A percentile compares a stretch with the other conserved stretches of the same genome.
phyloP scores from a whole-genome alignment of 2,888 invertebrate genomes.

The Philereme transversata region DNA sequence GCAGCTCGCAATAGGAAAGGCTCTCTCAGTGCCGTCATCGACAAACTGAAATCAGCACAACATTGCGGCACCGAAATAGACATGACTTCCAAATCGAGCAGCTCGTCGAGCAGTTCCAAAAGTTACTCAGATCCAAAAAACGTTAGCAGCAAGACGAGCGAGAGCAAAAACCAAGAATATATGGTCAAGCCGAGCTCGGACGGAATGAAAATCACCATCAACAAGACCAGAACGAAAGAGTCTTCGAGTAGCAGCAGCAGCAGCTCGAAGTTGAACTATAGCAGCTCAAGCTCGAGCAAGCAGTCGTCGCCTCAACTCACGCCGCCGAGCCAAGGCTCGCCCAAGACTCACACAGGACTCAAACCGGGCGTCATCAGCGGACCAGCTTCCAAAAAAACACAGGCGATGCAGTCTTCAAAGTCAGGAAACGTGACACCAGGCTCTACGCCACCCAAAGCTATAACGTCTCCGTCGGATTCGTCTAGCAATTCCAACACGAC shows the following conservation, averaged over 20 bases:
- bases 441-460: slow-evolving; percentile 76
- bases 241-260: slow-evolving; percentile 78
- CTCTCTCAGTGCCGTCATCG: slow-evolving; percentile 93
- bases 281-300: slow-evolving; percentile 73
- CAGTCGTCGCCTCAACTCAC: slow-evolving; percentile 77
- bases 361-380: slow-evolving; percentile 95
- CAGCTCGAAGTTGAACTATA: slow-evolving; percentile 73
- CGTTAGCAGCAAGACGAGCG: slow-evolving; percentile 63
- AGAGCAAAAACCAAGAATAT: slow-evolving; percentile 90
- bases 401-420: slow-evolving; percentile 83
- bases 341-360: slow-evolving; percentile 91
- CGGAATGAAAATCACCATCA: slow-evolving; percentile 95
- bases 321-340: slow-evolving; percentile 86
- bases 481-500: slow-evolving; percentile 57
- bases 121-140: slow-evolving; percentile 80
- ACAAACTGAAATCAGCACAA: slow-evolving; percentile 92
- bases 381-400: slow-evolving; percentile 92
- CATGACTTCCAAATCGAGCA: slow-evolving; percentile 73
- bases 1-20: slow-evolving; percentile 88
- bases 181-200: slow-evolving; percentile 95
- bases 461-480: slow-evolving; percentile 70
- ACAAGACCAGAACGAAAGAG: slow-evolving; percentile 92
- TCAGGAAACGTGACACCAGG: slow-evolving; percentile 63
- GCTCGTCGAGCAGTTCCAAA: slow-evolving; percentile 68
- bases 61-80: slow-evolving; percentile 84